Evolutionary conservation across 2,113 vertebrate genomes (phyloP).

Genomic region (Shinisaurus crocodilurus): DNA sequence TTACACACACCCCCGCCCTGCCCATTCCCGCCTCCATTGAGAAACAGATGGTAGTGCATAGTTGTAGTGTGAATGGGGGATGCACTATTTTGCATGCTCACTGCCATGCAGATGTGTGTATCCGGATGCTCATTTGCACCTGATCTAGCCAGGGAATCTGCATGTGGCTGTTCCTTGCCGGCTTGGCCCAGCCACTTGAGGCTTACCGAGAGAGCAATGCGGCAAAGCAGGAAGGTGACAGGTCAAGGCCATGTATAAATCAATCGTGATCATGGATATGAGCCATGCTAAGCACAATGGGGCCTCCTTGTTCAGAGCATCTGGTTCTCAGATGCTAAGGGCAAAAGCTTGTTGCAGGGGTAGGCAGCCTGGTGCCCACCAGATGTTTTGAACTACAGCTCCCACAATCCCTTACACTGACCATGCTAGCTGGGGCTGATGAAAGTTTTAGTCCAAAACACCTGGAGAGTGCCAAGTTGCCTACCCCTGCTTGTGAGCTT

Average conservation of each 20-base stretch:
- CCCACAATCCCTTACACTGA: too few relatives aligned
- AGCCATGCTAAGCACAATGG: background rate
- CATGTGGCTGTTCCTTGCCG: background rate
- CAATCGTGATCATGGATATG: background rate
- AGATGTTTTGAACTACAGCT: too few relatives aligned
- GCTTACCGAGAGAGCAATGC: background rate
- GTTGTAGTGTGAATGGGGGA: background rate
- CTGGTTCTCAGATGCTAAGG: background rate
- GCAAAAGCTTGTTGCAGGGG: too few relatives aligned
- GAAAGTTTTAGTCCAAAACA: too few relatives aligned
- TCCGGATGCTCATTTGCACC: background rate
- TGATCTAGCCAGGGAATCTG: background rate
- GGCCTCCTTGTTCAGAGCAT: background rate
- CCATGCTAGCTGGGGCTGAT: too few relatives aligned
- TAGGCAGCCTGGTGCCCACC: too few relatives aligned
- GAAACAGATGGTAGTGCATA: background rate
- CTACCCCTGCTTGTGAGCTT: too few relatives aligned
- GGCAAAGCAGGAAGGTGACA: background rate
- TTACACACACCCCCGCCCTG: background rate
- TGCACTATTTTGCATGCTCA: background rate
- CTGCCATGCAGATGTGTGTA: too few relatives aligned
- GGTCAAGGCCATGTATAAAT: background rate
- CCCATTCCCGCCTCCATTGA: background rate
- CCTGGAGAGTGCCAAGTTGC: too few relatives aligned
- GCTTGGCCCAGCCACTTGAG: background rate